Percentiles rank a stretch among this genome's conserved stretches.
phyloP scores from a whole-genome alignment of 2,113 vertebrate species.

The Mobula hypostoma region DNA sequence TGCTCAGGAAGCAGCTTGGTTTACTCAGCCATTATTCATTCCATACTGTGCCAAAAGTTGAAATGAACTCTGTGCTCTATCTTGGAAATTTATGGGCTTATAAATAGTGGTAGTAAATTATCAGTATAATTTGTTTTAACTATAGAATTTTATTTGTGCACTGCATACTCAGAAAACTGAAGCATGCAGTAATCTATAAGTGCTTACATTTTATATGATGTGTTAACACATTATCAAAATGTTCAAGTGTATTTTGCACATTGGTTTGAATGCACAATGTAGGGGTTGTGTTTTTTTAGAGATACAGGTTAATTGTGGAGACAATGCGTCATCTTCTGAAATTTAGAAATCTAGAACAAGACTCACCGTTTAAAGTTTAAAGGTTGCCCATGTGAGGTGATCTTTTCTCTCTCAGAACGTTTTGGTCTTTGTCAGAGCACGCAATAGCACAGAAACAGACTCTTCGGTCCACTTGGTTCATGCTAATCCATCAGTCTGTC shows the following conservation, averaged over 20 bases:
- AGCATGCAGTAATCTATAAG: neutral
- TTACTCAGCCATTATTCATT: neutral
- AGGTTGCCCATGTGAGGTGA: no score
- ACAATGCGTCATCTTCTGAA: no score
- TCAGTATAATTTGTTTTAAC: neutral
- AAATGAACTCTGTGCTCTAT: neutral
- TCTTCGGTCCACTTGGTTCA: no score
- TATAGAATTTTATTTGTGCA: neutral
- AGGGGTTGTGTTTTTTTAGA: neutral
- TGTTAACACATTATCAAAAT: neutral
- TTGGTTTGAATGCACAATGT: neutral
- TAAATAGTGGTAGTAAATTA: neutral
- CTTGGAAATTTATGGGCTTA: neutral
- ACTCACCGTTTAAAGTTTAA: no score
- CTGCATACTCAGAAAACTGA: neutral
- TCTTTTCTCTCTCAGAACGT: no score
- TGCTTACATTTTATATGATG: neutral
- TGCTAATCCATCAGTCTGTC: no score
- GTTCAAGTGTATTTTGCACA: neutral
- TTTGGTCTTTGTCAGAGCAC: no score
- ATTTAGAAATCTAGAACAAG: no score
- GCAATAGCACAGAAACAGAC: no score
- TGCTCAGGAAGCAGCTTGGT: no score
- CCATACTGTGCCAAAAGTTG: neutral
- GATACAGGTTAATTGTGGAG: neutral